Evolutionary conservation across 2,888 invertebrate species (phyloP), one percentile per base, ranked within the genome.

Genomic region (Corbicula japonica): DNA sequence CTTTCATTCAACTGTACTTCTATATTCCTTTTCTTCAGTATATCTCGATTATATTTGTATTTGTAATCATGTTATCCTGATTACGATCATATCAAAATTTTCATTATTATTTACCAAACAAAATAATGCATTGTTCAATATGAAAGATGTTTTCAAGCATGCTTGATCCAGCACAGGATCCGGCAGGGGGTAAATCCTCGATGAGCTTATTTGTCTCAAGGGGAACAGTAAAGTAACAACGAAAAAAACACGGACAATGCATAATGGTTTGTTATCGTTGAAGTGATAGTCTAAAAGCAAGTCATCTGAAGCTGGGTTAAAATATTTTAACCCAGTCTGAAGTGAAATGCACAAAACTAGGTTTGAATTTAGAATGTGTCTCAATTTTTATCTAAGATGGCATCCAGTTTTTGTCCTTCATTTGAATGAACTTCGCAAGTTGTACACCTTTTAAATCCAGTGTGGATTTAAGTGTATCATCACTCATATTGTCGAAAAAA

Each of bases 391-490:
- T 54, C 32, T 44, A 12, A 8, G 10, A 12, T 61, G 75, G 68
- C n/a, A 75, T 41, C 75, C 75, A 75, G 34, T 68, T 65, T 52
- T 54, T 48, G 23, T 75, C 54, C 48, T 28, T 75, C 34, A 75
- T 54, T 21, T 50, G 52, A 12, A 62, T 21, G 18, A 75, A 61
- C 41, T 69, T 68, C 10, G 46, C 34, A n/a, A 75, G 26, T 12
- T 75, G 46, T 23, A 75, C 34, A 12, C 52, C 35, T 38, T 52
- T 41, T 18, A 76, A n/a, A 10, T 28, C 23, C 28, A 76, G 56
- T 18, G 63, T 54, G 15, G 21, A 23, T 34, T 70, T 38, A 0
- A 76, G 32, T 3, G 34, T 28, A 4, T 76, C 63, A 18, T 61
- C 35, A 5, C 69, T 34, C 18, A 58, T 54, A 21, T 54, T 26